A percentile compares a stretch with the other conserved stretches of the same genome.
These are phyloP conservation scores for Percina caprodes DNA, from an alignment of 2,113 vertebrate species.

Conservation along the genomic window DNA sequence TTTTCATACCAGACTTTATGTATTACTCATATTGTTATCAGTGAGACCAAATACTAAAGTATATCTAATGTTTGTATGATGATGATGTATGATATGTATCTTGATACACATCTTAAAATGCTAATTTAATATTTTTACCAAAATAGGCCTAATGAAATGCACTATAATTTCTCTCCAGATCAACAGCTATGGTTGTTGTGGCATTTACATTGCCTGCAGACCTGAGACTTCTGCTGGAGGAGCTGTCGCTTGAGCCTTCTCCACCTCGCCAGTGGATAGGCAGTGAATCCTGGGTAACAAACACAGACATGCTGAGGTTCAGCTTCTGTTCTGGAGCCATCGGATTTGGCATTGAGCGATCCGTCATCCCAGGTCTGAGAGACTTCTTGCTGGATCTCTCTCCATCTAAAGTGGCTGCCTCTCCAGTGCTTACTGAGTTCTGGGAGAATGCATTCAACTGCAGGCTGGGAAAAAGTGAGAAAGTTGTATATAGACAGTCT, in stretches of 20 bases:
- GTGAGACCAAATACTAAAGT: no score
- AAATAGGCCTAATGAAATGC: neutral
- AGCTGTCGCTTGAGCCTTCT: conserved; percentile 53
- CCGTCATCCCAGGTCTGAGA: conserved; percentile 78
- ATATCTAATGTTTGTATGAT: neutral
- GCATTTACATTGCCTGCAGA: conserved; percentile 72
- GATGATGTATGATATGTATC: no score
- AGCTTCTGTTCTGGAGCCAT: conserved; percentile 66
- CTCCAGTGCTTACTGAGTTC: conserved; percentile 71
- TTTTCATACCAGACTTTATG: neutral
- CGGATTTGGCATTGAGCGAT: conserved; percentile 69
- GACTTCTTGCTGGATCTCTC: conserved; percentile 74
- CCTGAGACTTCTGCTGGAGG: conserved; percentile 69
- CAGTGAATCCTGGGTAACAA: conserved; percentile 77
- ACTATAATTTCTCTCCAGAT: conserved; percentile 36
- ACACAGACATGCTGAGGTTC: conserved; percentile 61
- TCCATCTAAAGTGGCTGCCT: conserved; percentile 47
- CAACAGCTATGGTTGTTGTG: conserved; percentile 77
- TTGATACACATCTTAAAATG: neutral
- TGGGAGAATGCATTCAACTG: conserved; percentile 80
- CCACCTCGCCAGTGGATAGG: conserved; percentile 81
- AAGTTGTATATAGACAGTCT: neutral
- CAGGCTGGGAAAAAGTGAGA: conserved; percentile 63
- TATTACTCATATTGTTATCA: no score
- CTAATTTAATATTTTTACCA: no score